Evolutionary conservation across 2,113 vertebrate genomes (phyloP).

Genomic region (Hydropotes inermis): DNA sequence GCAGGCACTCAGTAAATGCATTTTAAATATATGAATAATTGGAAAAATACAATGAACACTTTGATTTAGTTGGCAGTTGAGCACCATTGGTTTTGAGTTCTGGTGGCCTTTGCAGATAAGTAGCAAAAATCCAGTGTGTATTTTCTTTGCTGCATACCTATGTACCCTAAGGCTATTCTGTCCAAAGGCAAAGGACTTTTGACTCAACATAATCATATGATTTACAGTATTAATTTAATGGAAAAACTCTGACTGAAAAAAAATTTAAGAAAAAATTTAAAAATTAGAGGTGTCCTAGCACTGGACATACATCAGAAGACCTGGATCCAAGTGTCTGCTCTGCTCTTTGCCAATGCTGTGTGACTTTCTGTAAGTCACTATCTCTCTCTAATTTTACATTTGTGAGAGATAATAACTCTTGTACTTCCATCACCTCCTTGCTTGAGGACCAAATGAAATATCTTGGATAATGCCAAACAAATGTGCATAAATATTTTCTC

Average conservation of each 20-base stretch:
- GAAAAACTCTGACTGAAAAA: background rate
- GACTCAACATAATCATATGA: background rate
- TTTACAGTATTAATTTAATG: background rate
- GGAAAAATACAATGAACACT: background rate
- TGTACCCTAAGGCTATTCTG: background rate
- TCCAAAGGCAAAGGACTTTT: background rate
- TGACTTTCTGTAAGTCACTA: background rate
- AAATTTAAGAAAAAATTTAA: background rate
- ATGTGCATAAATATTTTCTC: conserved; percentile 30
- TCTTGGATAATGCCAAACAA: conserved; percentile 11
- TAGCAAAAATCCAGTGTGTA: accelerated
- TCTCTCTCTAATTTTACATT: background rate
- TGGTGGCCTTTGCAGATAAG: background rate
- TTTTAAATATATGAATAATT: background rate
- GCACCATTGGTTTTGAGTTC: background rate
- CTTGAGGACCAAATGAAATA: background rate
- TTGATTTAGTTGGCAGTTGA: background rate
- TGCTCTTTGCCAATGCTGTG: background rate
- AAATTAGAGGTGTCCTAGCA: background rate
- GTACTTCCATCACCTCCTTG: background rate
- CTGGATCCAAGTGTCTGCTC: background rate
- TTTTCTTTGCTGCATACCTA: background rate
- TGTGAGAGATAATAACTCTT: background rate
- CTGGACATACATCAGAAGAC: no score
- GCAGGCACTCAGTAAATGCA: background rate